Base-by-base conservation (phyloP, 1,140 invertebrate species). In the Zeugodacus cucurbitae region DNA sequence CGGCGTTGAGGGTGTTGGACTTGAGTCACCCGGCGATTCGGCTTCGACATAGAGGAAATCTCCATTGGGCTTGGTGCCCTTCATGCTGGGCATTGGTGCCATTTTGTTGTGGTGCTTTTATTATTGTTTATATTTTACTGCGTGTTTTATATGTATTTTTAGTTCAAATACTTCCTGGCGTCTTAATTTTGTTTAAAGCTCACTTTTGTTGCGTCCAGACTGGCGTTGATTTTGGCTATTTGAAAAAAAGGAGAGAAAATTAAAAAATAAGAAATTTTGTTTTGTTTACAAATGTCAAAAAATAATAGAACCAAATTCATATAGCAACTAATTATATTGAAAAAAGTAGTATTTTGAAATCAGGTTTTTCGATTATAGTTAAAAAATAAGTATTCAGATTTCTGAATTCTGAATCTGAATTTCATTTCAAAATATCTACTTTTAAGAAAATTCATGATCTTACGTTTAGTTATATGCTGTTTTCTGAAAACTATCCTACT, bases 71-170 rank as follows among this genome's bases (percentile, higher is more conserved):
- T 92, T 89, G n/a, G 90, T 87, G 10, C 89, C 87, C 87, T 93
- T 91, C 58, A 91, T 91, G 74, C 91, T 91, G 64, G 92, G 92
- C 92, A 93, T 93, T 20, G 92, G 92, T 67, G 92, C 92, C 92
- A 93, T 93, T 74, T 88, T 89, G 26, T 57, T 78, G 2, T 26
- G 3, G 3, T 86, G 78, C 48, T 87, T 48, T 48, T 62, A n/a
- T 86, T 86, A 22, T 10, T 86, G n/a, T 32, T 86, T 57, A 32
- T 34, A 2, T 59, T 86, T 86, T 86, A n/a, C 58, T 37, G n/a
- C 11, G 37, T 37, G 37, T 17, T 82, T 48, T 48, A 29, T 4
- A 48, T n/a, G 3, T 82, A 34, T 82, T 54, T 22, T 37, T 29
- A 62, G 6, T 29, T 67, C 10, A 74, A 37, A 37, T 22, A 41